Conservation (phyloP, 2,888 invertebrate genomes). For the Xestoiulus laeticollis region DNA sequence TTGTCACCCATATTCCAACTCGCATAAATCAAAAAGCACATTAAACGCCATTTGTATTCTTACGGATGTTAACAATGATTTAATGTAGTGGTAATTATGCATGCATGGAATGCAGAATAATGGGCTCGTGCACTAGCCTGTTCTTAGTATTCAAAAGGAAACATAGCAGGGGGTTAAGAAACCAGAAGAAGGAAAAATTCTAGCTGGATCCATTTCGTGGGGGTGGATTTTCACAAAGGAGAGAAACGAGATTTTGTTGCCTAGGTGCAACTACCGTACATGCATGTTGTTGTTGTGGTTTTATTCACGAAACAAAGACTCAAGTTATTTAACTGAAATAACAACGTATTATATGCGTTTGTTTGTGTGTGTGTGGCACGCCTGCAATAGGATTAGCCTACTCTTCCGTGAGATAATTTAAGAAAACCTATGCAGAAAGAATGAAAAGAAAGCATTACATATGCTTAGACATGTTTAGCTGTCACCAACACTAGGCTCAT, state of each 20-base stretch:
- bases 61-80: background rate
- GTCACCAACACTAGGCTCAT: no score
- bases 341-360: no score
- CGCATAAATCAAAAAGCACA: background rate
- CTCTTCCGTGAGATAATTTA: no score
- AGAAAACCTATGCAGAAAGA: no score
- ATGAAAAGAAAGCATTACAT: no score
- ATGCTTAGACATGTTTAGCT: no score
- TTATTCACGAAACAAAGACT: background rate
- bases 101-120: background rate
- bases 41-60: no score
- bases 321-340: background rate
- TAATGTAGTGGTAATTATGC: background rate
- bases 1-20: no score
- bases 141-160: background rate
- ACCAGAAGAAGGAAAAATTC: background rate
- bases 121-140: background rate
- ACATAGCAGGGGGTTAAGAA: background rate
- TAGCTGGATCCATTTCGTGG: slow-evolving; percentile 9
- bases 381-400: no score
- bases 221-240: background rate
- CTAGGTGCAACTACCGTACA: background rate
- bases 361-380: no score
- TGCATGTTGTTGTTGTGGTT: background rate
- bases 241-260: background rate